Conservation (phyloP, 2,113 vertebrate genomes). For the Laterallus jamaicensis region DNA sequence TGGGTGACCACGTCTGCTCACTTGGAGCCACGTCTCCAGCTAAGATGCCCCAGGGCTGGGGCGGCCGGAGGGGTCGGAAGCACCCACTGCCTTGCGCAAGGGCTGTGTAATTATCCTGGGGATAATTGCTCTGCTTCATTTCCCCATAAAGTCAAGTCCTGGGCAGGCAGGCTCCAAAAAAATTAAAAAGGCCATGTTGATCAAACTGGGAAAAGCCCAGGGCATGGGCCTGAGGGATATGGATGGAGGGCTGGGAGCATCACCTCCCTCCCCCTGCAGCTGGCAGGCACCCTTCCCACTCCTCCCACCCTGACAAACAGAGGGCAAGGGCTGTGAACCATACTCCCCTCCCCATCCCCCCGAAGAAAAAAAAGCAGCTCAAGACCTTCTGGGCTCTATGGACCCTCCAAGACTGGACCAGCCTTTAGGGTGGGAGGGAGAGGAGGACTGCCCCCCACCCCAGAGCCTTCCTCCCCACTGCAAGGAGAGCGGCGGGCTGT, state of each 20-base stretch:
- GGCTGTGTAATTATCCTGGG: background rate
- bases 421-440: background rate
- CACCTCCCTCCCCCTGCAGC: background rate
- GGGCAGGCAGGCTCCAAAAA: background rate
- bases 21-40: background rate
- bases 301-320: background rate
- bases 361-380: background rate
- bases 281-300: background rate
- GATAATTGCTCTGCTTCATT: background rate
- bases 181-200: background rate
- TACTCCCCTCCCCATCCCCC: no score
- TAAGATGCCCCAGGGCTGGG: background rate
- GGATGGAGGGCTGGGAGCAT: background rate
- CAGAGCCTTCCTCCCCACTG: background rate
- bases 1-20: background rate
- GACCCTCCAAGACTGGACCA: background rate
- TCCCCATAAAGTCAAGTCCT: background rate
- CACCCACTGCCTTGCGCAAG: background rate
- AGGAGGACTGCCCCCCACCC: background rate
- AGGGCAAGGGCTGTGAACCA: rapidly evolving
- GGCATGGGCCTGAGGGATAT: background rate
- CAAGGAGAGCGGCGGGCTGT: background rate
- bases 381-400: background rate
- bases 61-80: background rate
- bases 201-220: background rate